Percentiles rank a stretch among this genome's conserved stretches.
phyloP scores from a whole-genome alignment of 2,113 vertebrate species.

The Phasianus colchicus region DNA sequence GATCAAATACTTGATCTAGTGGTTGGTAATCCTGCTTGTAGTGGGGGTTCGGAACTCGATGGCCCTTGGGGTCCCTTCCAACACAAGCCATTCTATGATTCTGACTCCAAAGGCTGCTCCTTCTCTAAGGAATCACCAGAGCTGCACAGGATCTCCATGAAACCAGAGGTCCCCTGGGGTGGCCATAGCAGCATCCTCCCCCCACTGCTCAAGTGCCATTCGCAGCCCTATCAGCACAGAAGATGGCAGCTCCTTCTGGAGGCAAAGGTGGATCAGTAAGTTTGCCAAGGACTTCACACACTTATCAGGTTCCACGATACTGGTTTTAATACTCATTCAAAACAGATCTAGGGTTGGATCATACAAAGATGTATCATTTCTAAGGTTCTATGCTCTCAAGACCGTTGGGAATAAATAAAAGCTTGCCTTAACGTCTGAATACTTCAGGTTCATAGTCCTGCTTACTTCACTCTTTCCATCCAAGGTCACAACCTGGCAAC shows the following conservation, averaged over 20 bases:
- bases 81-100: too few relatives aligned
- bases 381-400: rapidly evolving
- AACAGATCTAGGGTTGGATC: not conserved
- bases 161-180: rapidly evolving
- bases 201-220: rapidly evolving
- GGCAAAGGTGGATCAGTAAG: not conserved
- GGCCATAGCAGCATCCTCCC: not conserved
- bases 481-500: not conserved
- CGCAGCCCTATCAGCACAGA: rapidly evolving
- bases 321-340: not conserved
- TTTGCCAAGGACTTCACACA: not conserved
- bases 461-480: not conserved
- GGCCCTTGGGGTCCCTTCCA: too few relatives aligned
- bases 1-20: too few relatives aligned
- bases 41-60: too few relatives aligned
- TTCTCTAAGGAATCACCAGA: not conserved
- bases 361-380: not conserved
- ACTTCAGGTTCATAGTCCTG: not conserved
- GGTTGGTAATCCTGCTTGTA: too few relatives aligned
- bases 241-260: not conserved
- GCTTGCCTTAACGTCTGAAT: not conserved
- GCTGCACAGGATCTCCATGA: not conserved
- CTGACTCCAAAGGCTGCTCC: not conserved
- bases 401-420: too few relatives aligned
- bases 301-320: not conserved